These are phyloP conservation scores for Coreius guichenoti DNA, from an alignment of 2,797 vertebrate genomes.

Conservation along the genomic window DNA sequence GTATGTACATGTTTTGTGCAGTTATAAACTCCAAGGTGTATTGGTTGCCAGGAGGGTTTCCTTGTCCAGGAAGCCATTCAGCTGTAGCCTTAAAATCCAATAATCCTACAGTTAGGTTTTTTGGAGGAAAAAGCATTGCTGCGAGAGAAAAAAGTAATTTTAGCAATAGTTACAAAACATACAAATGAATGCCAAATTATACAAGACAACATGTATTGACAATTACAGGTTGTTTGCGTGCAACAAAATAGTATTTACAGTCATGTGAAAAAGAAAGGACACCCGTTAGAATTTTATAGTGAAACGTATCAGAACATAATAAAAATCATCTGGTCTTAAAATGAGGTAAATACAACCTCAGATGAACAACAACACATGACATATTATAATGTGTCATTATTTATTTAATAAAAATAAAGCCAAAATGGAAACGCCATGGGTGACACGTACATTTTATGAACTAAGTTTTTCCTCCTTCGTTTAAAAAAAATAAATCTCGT, in stretches of 20 bases:
- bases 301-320: too few relatives aligned
- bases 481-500: too few relatives aligned
- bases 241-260: neutral
- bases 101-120: conserved; percentile 59
- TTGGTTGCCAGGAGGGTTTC: conserved; percentile 52
- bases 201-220: neutral
- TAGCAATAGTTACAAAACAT: neutral
- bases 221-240: neutral
- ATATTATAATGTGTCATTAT: too few relatives aligned
- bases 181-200: neutral
- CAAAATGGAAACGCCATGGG: too few relatives aligned
- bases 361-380: too few relatives aligned
- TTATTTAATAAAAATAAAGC: too few relatives aligned
- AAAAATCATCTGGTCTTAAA: too few relatives aligned
- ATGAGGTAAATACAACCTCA: too few relatives aligned
- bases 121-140: conserved; percentile 59
- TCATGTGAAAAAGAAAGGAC: too few relatives aligned
- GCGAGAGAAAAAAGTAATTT: neutral
- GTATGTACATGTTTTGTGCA: conserved; percentile 29
- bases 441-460: too few relatives aligned
- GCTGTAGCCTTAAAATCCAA: conserved; percentile 57
- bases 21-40: conserved; percentile 56
- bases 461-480: too few relatives aligned
- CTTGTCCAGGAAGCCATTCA: conserved; percentile 56
- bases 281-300: too few relatives aligned